phyloP scores from a whole-genome alignment of 2,797 vertebrate species.

The Coluber constrictor region DNA sequence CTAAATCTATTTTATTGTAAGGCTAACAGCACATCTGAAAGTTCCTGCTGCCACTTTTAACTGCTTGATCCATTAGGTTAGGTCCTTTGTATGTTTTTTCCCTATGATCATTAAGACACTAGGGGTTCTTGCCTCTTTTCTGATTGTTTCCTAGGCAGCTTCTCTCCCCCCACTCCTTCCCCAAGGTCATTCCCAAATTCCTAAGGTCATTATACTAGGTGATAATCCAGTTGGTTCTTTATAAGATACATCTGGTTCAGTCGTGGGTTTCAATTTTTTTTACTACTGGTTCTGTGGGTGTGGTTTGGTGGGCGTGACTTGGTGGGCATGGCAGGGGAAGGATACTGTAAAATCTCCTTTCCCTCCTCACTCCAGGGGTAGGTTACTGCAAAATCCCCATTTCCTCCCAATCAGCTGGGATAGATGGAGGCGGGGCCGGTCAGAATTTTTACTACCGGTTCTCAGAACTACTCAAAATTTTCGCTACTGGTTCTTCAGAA shows the following conservation, averaged over 20 bases:
- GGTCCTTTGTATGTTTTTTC: neutral
- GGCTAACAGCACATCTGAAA: neutral
- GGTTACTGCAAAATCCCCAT: too few relatives aligned
- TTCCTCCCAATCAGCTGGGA: too few relatives aligned
- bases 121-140: neutral
- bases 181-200: neutral
- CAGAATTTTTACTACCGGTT: too few relatives aligned
- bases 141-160: neutral
- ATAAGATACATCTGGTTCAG: neutral
- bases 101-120: neutral
- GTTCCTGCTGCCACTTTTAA: neutral
- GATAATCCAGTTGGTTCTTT: neutral
- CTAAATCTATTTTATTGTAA: neutral
- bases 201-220: neutral
- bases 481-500: too few relatives aligned
- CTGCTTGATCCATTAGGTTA: neutral
- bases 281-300: too few relatives aligned
- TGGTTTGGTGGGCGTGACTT: too few relatives aligned
- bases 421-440: too few relatives aligned
- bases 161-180: neutral
- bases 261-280: too few relatives aligned
- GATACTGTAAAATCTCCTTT: too few relatives aligned
- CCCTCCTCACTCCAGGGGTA: too few relatives aligned
- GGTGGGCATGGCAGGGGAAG: too few relatives aligned
- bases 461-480: too few relatives aligned